These are phyloP conservation scores for Timema cristinae DNA, from an alignment of 2,888 invertebrate species.

Conservation along the genomic window DNA sequence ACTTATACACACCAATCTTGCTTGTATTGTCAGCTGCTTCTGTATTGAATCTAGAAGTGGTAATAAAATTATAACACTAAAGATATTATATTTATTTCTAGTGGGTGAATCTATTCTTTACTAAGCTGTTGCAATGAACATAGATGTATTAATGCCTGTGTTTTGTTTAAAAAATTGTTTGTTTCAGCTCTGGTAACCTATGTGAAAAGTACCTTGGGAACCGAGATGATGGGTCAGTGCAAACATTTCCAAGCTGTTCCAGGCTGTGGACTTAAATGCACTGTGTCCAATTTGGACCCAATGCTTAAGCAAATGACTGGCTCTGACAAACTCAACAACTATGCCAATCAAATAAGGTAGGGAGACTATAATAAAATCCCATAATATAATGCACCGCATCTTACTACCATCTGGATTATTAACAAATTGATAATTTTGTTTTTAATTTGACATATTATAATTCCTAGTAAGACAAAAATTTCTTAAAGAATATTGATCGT, in stretches of 20 bases:
- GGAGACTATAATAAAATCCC: background rate
- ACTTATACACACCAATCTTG: too few species aligned
- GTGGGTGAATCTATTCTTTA: background rate
- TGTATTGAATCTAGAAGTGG: too few species aligned
- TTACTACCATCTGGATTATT: too few species aligned
- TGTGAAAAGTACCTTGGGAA: slow-evolving; percentile 67
- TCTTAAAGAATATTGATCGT: too few species aligned
- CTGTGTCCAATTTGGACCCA: slow-evolving; percentile 58
- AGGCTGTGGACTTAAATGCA: slow-evolving; percentile 85
- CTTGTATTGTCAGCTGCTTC: too few species aligned
- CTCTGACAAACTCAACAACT: slow-evolving; percentile 38
- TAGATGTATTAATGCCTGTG: slow-evolving; percentile 1
- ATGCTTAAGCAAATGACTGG: slow-evolving; percentile 53
- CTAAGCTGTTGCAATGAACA: background rate
- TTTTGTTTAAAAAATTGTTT: slow-evolving; percentile 22
- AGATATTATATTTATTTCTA: background rate
- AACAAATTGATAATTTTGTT: too few species aligned
- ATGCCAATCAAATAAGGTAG: slow-evolving; percentile 21
- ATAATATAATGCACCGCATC: background rate
- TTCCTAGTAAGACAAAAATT: too few species aligned
- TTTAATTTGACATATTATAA: too few species aligned
- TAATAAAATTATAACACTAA: background rate
- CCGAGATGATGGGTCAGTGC: slow-evolving; percentile 58
- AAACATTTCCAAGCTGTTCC: slow-evolving; percentile 79
- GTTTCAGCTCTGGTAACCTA: slow-evolving; percentile 79